Percentiles rank a stretch among this genome's conserved stretches.
These are phyloP conservation scores for Leptinotarsa defecta DNA, from an alignment of 1,140 invertebrate genomes.

Conservation along the genomic window DNA sequence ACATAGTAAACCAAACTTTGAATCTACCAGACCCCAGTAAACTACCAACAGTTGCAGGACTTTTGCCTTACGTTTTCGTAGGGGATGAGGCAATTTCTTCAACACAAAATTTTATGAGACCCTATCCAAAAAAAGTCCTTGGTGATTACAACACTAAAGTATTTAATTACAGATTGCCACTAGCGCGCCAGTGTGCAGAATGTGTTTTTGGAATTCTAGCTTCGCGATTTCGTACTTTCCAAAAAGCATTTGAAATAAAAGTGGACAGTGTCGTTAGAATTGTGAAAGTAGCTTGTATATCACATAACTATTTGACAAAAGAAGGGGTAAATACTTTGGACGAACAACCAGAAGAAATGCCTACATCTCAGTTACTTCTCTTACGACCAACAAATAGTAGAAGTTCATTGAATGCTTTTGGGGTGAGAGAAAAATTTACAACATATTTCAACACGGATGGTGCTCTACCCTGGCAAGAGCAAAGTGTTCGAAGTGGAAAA, in stretches of 20 bases:
- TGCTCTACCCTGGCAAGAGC: conserved; percentile 47
- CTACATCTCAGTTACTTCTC: conserved; percentile 14
- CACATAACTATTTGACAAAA: conserved; percentile 43
- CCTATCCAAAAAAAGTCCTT: background rate
- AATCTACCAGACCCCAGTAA: conserved; percentile 22
- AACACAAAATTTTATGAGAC: conserved; percentile 13
- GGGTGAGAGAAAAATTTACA: conserved; percentile 10
- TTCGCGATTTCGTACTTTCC: conserved; percentile 39
- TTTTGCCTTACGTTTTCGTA: conserved; percentile 6
- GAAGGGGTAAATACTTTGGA: conserved; percentile 30
- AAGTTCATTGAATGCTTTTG: conserved; percentile 44
- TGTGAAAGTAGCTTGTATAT: conserved; percentile 46
- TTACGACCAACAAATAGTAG: conserved; percentile 6
- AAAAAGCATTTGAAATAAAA: conserved; percentile 52
- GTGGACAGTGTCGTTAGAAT: conserved; percentile 46
- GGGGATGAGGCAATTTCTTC: conserved; percentile 1
- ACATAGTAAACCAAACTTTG: conserved; percentile 21
- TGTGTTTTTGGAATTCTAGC: conserved; percentile 19
- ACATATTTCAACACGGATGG: conserved; percentile 36
- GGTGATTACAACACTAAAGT: conserved; percentile 9
- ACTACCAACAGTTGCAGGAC: conserved; percentile 14
- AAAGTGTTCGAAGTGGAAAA: conserved; percentile 28
- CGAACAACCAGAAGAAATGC: conserved; percentile 29
- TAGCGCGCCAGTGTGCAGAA: conserved; percentile 1
- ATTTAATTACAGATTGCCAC: conserved; percentile 13